Conservation (phyloP, 1,140 invertebrate genomes). For the Sitodiplosis mosellana region DNA sequence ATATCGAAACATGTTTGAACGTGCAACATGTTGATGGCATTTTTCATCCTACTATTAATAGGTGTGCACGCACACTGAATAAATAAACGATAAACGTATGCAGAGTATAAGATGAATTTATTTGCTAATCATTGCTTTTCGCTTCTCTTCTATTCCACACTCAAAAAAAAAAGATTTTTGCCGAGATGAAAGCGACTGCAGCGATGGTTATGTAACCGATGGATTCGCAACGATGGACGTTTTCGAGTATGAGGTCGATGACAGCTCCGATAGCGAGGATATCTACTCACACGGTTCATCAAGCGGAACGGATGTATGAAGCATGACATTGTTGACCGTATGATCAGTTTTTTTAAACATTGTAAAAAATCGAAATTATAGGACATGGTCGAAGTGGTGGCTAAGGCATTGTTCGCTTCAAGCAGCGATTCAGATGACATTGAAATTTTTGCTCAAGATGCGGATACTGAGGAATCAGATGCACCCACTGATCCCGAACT, state of each 20-base stretch:
- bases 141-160: background rate
- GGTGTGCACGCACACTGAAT: too few species aligned
- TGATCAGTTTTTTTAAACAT: background rate
- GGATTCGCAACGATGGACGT: conserved; percentile 4
- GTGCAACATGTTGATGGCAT: too few species aligned
- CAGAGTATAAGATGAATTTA: background rate
- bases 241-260: conserved; percentile 13
- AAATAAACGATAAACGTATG: too few species aligned
- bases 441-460: conserved; percentile 17
- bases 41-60: too few species aligned
- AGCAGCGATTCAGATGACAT: conserved; percentile 19
- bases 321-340: background rate
- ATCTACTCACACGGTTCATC: conserved; percentile 11
- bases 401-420: conserved; percentile 17
- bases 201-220: conserved; percentile 14
- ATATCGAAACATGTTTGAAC: too few species aligned
- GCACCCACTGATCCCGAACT: conserved; percentile 32
- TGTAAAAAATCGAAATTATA: conserved; percentile 1
- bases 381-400: conserved; percentile 1
- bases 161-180: conserved; percentile 31
- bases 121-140: background rate
- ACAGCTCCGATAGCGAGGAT: conserved; percentile 23
- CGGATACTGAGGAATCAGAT: conserved; percentile 33
- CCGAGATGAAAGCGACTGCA: conserved; percentile 27
- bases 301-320: conserved; percentile 5